Evolutionary conservation across 2,113 vertebrate genomes (phyloP).

Genomic region (Syrrhaptes paradoxus): DNA sequence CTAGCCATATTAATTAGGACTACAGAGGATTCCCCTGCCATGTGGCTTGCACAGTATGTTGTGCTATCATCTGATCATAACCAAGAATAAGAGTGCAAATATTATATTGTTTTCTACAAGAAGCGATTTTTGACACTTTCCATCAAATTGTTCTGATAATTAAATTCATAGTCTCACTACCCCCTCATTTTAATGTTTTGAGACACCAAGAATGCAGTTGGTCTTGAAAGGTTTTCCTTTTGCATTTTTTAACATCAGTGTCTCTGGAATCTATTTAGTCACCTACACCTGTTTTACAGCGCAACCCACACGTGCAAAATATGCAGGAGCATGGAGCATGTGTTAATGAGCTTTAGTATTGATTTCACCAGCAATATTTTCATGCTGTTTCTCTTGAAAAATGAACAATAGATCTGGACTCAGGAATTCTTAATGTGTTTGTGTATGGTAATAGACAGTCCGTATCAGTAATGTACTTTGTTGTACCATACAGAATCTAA

Average conservation of each 20-base stretch:
- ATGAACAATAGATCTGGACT: not conserved
- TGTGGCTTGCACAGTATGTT: not conserved
- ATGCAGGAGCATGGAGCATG: not conserved
- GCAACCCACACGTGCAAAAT: not conserved
- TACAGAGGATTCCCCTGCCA: not conserved
- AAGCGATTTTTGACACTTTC: not conserved
- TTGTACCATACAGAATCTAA: not conserved
- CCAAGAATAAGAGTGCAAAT: not conserved
- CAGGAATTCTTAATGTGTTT: not conserved
- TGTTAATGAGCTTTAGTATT: constrained; percentile 1
- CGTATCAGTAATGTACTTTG: not conserved
- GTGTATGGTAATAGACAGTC: not conserved
- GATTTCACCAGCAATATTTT: constrained; percentile 15
- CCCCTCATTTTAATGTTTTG: not conserved
- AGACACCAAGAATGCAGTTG: not conserved
- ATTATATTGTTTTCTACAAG: not conserved
- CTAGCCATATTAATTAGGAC: not conserved
- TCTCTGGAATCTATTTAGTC: constrained; percentile 5
- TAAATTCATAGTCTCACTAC: constrained; percentile 11
- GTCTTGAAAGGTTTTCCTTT: not conserved
- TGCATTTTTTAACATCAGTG: not conserved
- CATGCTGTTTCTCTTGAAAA: not conserved
- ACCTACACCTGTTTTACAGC: not conserved
- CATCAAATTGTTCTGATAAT: constrained; percentile 21
- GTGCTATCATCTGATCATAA: not conserved